These are phyloP conservation scores for Eupelmus urozonus DNA, from an alignment of 2,888 invertebrate genomes.

Conservation along the genomic window DNA sequence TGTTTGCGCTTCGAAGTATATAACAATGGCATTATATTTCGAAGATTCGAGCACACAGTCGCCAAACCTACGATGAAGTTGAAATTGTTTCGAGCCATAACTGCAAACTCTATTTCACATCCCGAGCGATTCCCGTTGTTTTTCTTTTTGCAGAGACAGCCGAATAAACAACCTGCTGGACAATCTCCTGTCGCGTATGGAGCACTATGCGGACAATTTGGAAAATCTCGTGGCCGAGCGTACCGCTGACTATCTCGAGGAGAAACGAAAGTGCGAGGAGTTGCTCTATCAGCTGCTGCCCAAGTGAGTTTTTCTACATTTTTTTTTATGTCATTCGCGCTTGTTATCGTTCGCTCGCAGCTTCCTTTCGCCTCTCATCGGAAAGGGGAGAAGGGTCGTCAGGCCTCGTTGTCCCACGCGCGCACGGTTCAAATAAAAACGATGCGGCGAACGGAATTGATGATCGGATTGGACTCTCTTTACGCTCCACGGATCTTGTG, in stretches of 20 bases:
- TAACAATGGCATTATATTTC: no score
- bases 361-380: background rate
- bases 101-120: no score
- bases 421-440: conserved; percentile 26
- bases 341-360: background rate
- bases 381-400: no score
- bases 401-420: background rate
- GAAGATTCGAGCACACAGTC: no score
- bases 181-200: conserved; percentile 97
- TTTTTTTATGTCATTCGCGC: background rate
- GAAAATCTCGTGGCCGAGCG: conserved; percentile 97
- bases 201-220: conserved; percentile 99
- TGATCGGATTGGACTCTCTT: conserved; percentile 5
- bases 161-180: conserved; percentile 96
- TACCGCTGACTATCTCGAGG: conserved; percentile 97
- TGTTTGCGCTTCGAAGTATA: no score
- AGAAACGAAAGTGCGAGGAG: conserved; percentile 98
- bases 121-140: no score
- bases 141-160: conserved; percentile 83
- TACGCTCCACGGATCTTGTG: background rate
- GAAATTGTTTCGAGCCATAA: no score
- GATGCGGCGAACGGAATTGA: conserved; percentile 8
- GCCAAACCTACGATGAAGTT: no score
- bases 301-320: conserved; percentile 81
- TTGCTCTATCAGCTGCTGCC: conserved; percentile 97